Conservation (phyloP, 2,888 invertebrate genomes). For the Lucinisca nassula region DNA sequence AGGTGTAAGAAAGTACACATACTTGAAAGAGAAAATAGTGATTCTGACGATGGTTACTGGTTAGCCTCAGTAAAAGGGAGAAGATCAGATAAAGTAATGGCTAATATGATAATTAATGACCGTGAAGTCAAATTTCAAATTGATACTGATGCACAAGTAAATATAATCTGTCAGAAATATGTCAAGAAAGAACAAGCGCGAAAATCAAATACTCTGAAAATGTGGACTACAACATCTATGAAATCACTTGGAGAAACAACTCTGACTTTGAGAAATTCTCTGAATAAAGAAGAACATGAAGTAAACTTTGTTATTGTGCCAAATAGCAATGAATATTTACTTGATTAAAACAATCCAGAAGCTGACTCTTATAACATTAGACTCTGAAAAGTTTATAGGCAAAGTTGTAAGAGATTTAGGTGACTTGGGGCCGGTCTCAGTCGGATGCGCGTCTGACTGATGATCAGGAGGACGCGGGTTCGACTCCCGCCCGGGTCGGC, state of each 20-base stretch:
- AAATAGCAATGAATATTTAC: slow-evolving; percentile 16
- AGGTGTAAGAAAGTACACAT: slow-evolving; percentile 37
- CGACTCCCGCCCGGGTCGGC: too few species aligned
- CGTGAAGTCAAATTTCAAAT: slow-evolving; percentile 57
- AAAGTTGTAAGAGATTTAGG: slow-evolving; percentile 27
- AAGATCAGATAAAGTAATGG: neutral
- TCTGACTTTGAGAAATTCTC: slow-evolving; percentile 52
- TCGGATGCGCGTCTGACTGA: too few species aligned
- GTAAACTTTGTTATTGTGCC: slow-evolving; percentile 36
- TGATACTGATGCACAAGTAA: slow-evolving; percentile 61
- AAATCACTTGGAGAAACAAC: slow-evolving; percentile 51
- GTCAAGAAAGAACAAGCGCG: slow-evolving; percentile 13
- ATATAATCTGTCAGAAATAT: slow-evolving; percentile 29
- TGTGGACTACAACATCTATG: slow-evolving; percentile 50
- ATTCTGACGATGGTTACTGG: slow-evolving; percentile 25
- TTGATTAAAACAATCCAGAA: slow-evolving; percentile 34
- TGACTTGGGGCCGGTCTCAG: too few species aligned
- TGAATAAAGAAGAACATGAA: slow-evolving; percentile 1
- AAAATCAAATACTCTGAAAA: slow-evolving; percentile 32
- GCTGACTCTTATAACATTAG: slow-evolving; percentile 21
- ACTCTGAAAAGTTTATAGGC: slow-evolving; percentile 38
- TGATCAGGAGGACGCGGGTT: too few species aligned
- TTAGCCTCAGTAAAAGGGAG: neutral
- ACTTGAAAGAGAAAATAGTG: neutral
- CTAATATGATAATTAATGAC: slow-evolving; percentile 37